Conservation (phyloP, 2,113 vertebrate species). For the Scomber japonicus region DNA sequence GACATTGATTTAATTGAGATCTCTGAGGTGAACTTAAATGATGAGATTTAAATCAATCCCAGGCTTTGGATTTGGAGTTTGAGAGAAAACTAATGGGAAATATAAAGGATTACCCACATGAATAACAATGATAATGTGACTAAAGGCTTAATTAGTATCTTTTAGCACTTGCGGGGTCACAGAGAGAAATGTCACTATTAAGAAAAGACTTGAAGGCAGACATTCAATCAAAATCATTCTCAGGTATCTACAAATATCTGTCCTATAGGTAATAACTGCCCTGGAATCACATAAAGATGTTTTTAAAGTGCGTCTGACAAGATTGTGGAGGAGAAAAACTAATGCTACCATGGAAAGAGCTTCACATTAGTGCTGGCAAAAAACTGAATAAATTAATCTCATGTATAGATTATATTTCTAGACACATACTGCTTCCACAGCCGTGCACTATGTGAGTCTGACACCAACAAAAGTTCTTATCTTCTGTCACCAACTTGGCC, state of each 20-base stretch:
- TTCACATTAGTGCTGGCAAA: neutral
- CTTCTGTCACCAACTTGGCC: too few relatives aligned
- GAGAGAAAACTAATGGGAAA: conserved; percentile 25
- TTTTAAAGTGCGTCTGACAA: neutral
- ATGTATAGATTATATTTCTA: too few relatives aligned
- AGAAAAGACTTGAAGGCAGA: neutral
- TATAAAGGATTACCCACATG: conserved; percentile 4
- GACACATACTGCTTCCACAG: too few relatives aligned
- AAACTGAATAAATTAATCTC: too few relatives aligned
- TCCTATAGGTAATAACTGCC: neutral
- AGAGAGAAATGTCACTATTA: conserved; percentile 11
- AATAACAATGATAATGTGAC: conserved; percentile 30
- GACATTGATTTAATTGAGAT: conserved; percentile 64
- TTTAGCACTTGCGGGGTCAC: conserved; percentile 1
- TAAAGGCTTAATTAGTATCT: conserved; percentile 17
- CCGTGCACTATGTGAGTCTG: too few relatives aligned
- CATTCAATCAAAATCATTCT: neutral
- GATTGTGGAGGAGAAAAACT: neutral
- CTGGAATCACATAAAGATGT: neutral
- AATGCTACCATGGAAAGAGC: neutral
- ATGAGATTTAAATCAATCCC: conserved; percentile 38
- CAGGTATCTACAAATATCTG: neutral
- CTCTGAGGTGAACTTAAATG: conserved; percentile 43
- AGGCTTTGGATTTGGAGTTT: conserved; percentile 23
- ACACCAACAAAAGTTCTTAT: too few relatives aligned